Base-by-base conservation (phyloP, 2,888 invertebrate genomes). In the Mimas tiliae region DNA sequence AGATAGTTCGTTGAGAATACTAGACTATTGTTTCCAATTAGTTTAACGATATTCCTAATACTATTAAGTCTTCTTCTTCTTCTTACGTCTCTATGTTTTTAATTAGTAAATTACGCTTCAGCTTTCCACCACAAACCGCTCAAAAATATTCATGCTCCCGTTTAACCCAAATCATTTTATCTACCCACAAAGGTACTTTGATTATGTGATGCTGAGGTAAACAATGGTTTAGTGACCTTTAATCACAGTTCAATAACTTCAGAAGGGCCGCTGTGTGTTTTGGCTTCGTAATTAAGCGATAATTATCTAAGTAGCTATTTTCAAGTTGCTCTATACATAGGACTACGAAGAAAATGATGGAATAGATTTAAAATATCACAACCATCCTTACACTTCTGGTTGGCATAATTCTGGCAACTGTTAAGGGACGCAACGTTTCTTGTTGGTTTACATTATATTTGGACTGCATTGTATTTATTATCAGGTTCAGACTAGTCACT, bases 141-240 rank as follows among this genome's bases (percentile, higher is more conserved):
- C 58, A 58, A 52, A 52, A 52, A 12, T 27, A 27, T 27, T 27
- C 58, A 38, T 58, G 38, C 6, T 38, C 47, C 16, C n/a, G 8
- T 16, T 58, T 38, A 38, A 38, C 38, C 16, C 38, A 12, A 58
- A 38, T 19, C 9, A 21, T 58, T 42, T 58, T 19, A 11, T 19
- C 19, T 19, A 50, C 7, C 42, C 19, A 19, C 58, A 19, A 38
- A 38, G 42, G 16, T 38, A 58, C 58, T 55, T 58, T 58, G 58
- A 42, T 58, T 19, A 58, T 16, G 16, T 11, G 34, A 34, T 55
- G 16, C 34, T 58, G 58, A 16, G 55, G 55, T 58, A 58, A 58
- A 58, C 58, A 58, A 58, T 42, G 42, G 58, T 58, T 58, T 42
- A 58, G 19, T 58, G 58, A 58, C 58, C 58, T 58, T 55, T 58